Evolutionary conservation across 1,140 invertebrate genomes (phyloP), one percentile per base, ranked within the genome.

Genomic region (Epicauta chinensis): DNA sequence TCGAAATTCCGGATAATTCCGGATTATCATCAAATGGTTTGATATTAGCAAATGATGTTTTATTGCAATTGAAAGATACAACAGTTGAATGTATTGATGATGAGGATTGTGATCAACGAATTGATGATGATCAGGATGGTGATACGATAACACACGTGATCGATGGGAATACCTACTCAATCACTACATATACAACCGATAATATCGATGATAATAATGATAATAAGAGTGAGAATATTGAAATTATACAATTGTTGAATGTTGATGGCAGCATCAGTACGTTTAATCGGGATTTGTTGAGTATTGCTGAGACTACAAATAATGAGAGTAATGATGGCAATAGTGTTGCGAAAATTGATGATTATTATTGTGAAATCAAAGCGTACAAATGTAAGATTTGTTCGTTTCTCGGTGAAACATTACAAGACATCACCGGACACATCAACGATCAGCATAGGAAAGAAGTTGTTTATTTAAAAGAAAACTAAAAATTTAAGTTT

Each of bases 351-450:
- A 36, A 37, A 23, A 13, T 59, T 43, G 45, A 50, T 51, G 49
- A 55, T 42, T 51, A 51, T 56, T 54, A 56, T 43, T 56, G 49
- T 11, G 50, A 41, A 36, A 45, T 56, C 16, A 29, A 48, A 12
- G 63, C 63, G 1, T 40, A 62, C 42, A 65, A 65, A 38, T 65
- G 63, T 34, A 65, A 58, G 37, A 15, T 55, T 29, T 65, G 63
- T 51, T 39, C 46, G 7, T 62, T 50, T 57, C 40, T 65, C 13
- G 59, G 53, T 46, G 61, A 63, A 51, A 44, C 43, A 17, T 23
- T 56, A 35, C 38, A 54, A 11, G 56, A 57, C 12, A 62, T 63
- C 38, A 55, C 53, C 7, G 39, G 35, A 10, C 61, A 65, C 44
- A 51, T 60, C 10, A 47, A 44, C 31, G 34, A 37, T 4, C 53